Evolutionary conservation across 2,797 vertebrate genomes (phyloP).

Genomic region (Pipistrellus nathusii): DNA sequence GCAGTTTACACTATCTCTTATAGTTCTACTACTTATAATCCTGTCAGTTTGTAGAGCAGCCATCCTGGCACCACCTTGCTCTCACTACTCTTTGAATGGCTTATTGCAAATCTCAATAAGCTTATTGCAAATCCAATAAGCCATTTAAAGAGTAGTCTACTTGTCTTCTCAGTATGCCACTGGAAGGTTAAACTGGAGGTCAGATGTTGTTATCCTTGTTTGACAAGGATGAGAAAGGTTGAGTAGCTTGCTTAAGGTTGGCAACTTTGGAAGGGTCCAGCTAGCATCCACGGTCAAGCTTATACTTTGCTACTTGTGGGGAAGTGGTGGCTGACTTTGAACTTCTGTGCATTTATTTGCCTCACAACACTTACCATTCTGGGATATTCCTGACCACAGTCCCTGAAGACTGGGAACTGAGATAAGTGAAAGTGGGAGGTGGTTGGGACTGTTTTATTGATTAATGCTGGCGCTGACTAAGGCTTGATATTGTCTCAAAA

Average conservation of each 20-base stretch:
- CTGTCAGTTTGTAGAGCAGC: not conserved
- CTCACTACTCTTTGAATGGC: not conserved
- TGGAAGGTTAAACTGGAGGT: not conserved
- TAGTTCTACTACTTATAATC: not conserved
- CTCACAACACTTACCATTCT: not conserved
- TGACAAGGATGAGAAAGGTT: not conserved
- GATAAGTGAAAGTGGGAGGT: not conserved
- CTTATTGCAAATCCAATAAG: not conserved
- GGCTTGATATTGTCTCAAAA: not conserved
- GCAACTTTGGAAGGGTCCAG: not conserved
- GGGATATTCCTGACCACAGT: constrained; percentile 20
- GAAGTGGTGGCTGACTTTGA: not conserved
- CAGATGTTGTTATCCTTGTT: not conserved
- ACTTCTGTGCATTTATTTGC: constrained; percentile 25
- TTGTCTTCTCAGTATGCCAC: not conserved
- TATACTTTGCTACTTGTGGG: not conserved
- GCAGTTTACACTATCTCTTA: not conserved
- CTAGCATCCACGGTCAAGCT: not conserved
- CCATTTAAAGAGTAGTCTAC: not conserved
- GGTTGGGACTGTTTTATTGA: not conserved
- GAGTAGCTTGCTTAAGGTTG: not conserved
- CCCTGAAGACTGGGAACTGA: not conserved
- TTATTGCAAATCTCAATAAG: not conserved
- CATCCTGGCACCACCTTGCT: not conserved
- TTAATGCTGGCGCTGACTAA: not conserved